Percentiles rank a stretch among this genome's conserved stretches.
These are phyloP conservation scores for Florisuga fusca DNA, from an alignment of 2,797 vertebrate species.

Conservation along the genomic window DNA sequence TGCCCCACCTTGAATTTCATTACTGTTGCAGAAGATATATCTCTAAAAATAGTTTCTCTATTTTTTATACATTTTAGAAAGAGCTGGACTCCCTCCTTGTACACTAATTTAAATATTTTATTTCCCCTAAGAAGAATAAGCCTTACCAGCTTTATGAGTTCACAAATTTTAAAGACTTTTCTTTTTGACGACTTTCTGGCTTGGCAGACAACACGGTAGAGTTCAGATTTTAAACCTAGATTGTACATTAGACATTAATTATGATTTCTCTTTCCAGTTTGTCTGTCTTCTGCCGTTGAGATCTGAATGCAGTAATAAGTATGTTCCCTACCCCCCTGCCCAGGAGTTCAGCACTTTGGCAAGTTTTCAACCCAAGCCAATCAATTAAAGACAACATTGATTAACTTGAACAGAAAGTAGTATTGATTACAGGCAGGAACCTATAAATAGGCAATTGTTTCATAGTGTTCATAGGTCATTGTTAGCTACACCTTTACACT, in stretches of 20 bases:
- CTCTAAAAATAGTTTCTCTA: conserved; percentile 28
- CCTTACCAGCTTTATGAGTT: not conserved
- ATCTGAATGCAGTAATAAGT: conserved; percentile 42
- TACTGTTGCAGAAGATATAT: conserved; percentile 7
- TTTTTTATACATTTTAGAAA: conserved; percentile 30
- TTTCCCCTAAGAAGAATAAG: not conserved
- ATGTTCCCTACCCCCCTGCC: conserved; percentile 20
- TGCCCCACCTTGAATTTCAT: conserved; percentile 57
- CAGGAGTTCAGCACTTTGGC: conserved; percentile 59
- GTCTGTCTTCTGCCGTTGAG: not conserved
- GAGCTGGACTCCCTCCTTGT: not conserved
- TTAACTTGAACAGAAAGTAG: conserved; percentile 77
- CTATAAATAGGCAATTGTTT: conserved; percentile 72
- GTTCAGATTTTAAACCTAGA: not conserved
- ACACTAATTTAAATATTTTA: not conserved
- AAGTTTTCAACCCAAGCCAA: conserved; percentile 69
- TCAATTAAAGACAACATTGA: conserved; percentile 78
- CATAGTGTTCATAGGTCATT: conserved; percentile 57
- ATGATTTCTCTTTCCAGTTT: not conserved
- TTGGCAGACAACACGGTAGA: not conserved
- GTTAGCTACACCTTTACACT: conserved; percentile 71
- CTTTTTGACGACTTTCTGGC: not conserved
- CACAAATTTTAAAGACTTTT: not conserved
- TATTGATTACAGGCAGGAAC: conserved; percentile 73
- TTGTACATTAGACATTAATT: not conserved